Evolutionary conservation across 2,797 vertebrate species (phyloP).

Genomic region (Amphiprion clarkii): DNA sequence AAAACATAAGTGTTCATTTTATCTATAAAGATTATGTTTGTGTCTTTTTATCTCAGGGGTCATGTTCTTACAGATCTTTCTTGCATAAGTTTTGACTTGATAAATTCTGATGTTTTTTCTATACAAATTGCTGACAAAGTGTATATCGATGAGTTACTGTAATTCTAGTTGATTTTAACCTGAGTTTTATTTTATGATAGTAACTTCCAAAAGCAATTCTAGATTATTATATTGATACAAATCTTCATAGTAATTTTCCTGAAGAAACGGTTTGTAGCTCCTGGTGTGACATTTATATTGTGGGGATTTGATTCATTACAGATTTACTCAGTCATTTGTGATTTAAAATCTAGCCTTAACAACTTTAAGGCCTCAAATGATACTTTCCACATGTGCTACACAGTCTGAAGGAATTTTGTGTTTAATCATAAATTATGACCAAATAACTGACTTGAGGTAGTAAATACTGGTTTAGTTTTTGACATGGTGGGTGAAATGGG

Average conservation of each 20-base stretch:
- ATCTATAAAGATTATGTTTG: background rate
- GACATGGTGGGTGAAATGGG: too few species aligned
- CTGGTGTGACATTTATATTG: background rate
- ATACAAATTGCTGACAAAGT: background rate
- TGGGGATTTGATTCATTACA: background rate
- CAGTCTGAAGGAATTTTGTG: too few species aligned
- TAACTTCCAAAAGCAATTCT: background rate
- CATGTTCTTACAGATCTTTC: background rate
- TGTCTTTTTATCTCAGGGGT: too few species aligned
- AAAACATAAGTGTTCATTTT: constrained; percentile 23
- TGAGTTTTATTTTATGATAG: background rate
- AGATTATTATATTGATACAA: too few species aligned
- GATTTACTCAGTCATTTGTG: background rate
- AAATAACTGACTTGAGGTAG: too few species aligned
- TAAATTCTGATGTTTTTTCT: background rate
- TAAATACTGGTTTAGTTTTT: too few species aligned
- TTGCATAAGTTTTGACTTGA: background rate
- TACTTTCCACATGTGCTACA: too few species aligned
- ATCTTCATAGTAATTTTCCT: too few species aligned
- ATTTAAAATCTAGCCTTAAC: too few species aligned
- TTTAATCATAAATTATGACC: too few species aligned
- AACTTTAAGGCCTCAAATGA: too few species aligned
- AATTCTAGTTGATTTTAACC: background rate
- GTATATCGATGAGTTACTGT: background rate
- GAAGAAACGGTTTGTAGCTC: too few species aligned